phyloP scores from a whole-genome alignment of 2,888 invertebrate species.

The Lagria hirta region DNA sequence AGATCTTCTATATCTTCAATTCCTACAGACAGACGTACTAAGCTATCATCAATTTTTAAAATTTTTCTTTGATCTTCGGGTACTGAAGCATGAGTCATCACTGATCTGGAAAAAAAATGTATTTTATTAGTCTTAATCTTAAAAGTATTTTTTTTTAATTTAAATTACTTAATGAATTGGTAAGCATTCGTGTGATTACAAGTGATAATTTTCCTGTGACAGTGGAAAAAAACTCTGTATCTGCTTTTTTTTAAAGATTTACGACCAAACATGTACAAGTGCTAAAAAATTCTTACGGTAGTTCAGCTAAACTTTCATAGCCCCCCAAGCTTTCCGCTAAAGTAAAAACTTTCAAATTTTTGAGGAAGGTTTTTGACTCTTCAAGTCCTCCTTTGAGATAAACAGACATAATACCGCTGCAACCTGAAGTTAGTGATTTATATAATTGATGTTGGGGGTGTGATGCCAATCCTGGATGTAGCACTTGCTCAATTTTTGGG shows the following conservation, averaged over 20 bases:
- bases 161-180: too few relatives aligned
- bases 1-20: constrained; percentile 86
- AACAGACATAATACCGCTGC: constrained; percentile 91
- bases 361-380: constrained; percentile 73
- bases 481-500: constrained; percentile 74
- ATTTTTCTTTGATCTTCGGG: constrained; percentile 69
- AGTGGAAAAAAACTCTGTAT: too few relatives aligned
- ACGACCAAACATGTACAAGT: not conserved
- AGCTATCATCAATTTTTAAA: constrained; percentile 80
- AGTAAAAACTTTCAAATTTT: constrained; percentile 75
- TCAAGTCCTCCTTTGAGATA: constrained; percentile 76
- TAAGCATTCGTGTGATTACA: too few relatives aligned
- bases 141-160: too few relatives aligned
- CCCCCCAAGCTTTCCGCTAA: constrained; percentile 95
- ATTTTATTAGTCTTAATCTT: constrained; percentile 2
- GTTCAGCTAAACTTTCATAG: constrained; percentile 90
- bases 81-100: constrained; percentile 96
- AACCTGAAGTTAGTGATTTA: constrained; percentile 78
- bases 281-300: constrained; percentile 70
- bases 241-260: too few relatives aligned
- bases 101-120: constrained; percentile 59
- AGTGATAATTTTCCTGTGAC: too few relatives aligned
- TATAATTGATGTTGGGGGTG: constrained; percentile 85
- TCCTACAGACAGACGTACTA: constrained; percentile 88
- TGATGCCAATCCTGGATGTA: constrained; percentile 81